Conservation (phyloP, 2,113 vertebrate genomes). For the Oreotragus oreotragus region DNA sequence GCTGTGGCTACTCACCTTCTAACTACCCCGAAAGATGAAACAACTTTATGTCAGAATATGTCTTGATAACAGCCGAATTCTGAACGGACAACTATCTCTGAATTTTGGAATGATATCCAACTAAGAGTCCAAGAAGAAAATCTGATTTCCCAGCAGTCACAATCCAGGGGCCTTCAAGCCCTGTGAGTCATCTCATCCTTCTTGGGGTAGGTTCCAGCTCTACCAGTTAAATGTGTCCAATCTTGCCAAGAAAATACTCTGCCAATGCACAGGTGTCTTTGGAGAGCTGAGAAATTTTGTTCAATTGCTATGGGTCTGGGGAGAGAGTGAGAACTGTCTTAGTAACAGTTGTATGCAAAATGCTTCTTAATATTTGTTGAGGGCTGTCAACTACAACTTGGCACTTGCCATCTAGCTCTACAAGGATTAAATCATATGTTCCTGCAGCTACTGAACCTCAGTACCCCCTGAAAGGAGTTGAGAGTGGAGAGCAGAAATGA, state of each 20-base stretch:
- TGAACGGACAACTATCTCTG: not conserved
- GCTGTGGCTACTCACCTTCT: constrained; percentile 34
- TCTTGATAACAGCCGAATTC: constrained; percentile 23
- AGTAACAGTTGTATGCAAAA: constrained; percentile 9
- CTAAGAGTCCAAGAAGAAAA: constrained; percentile 31
- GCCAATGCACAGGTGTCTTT: constrained; percentile 46
- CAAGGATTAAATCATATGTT: not conserved
- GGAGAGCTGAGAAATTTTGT: constrained; percentile 30
- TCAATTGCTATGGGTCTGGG: not conserved
- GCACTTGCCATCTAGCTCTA: not conserved
- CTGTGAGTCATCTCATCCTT: constrained; percentile 37
- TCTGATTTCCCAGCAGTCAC: constrained; percentile 25
- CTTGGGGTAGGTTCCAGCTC: constrained; percentile 30
- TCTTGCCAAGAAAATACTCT: constrained; percentile 2
- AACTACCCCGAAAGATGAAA: constrained; percentile 26
- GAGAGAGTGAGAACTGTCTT: too few species aligned
- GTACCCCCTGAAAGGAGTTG: not conserved
- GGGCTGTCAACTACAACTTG: not conserved
- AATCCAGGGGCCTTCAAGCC: constrained; percentile 10
- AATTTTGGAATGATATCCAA: constrained; percentile 9
- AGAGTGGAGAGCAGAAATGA: not conserved
- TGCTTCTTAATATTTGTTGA: not conserved
- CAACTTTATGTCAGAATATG: constrained; percentile 20
- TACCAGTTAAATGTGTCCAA: constrained; percentile 38
- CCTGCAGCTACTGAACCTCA: not conserved